Evolutionary conservation across 2,797 vertebrate genomes (phyloP).

Genomic region (Acanthurus lineatus): DNA sequence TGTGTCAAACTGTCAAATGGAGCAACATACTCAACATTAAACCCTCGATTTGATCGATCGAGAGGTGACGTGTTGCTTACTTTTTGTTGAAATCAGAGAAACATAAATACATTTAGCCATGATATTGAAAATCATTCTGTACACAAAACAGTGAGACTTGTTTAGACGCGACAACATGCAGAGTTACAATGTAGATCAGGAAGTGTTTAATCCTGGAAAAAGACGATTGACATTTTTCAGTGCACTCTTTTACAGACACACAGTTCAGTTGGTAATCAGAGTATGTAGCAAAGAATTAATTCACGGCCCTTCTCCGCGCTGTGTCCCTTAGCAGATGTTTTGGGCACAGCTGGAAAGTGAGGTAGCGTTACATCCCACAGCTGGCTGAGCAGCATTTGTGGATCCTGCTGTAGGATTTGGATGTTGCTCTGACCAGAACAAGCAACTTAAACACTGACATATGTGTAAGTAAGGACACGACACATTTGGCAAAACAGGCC

Average conservation of each 20-base stretch:
- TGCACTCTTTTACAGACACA: background rate
- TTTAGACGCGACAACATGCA: too few relatives aligned
- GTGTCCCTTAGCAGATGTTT: background rate
- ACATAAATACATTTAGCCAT: too few relatives aligned
- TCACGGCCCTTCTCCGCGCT: background rate
- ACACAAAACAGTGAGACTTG: too few relatives aligned
- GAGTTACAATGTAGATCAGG: background rate
- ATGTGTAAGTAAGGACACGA: background rate
- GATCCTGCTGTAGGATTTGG: background rate
- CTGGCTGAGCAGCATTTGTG: background rate
- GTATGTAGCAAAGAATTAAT: background rate
- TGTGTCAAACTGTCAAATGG: too few relatives aligned
- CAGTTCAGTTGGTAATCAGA: background rate
- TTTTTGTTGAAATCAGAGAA: too few relatives aligned
- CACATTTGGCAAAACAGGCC: background rate
- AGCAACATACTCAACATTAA: too few relatives aligned
- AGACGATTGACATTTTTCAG: background rate
- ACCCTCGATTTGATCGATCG: too few relatives aligned
- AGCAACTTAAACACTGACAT: background rate
- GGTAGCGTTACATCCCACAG: background rate
- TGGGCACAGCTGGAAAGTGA: background rate
- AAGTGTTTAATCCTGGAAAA: background rate
- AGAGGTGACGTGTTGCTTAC: too few relatives aligned
- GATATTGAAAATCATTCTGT: too few relatives aligned
- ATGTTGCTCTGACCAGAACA: background rate